phyloP scores from a whole-genome alignment of 1,140 invertebrate species.

The Aphelinus atriplicis region DNA sequence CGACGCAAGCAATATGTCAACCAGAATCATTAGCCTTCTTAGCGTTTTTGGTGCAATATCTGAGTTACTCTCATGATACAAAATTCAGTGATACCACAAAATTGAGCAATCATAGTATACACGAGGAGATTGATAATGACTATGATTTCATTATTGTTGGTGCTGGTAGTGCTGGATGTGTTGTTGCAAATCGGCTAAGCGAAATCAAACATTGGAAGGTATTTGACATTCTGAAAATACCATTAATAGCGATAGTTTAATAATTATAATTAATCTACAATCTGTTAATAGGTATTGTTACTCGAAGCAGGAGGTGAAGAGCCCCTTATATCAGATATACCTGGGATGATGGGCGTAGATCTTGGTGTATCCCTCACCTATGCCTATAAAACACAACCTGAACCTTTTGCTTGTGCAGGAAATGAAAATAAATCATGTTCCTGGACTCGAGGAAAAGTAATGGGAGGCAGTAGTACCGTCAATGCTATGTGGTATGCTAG shows the following conservation, averaged over 20 bases:
- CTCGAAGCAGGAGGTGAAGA: constrained; percentile 33
- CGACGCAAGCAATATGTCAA: constrained; percentile 26
- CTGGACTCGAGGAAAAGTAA: constrained; percentile 51
- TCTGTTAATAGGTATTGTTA: constrained; percentile 41
- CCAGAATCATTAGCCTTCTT: constrained; percentile 3
- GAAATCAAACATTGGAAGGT: constrained; percentile 9
- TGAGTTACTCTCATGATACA: background rate
- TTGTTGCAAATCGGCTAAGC: background rate
- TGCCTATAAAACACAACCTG: constrained; percentile 18
- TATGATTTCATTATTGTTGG: constrained; percentile 15
- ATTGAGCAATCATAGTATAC: background rate
- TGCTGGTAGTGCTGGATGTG: constrained; percentile 5
- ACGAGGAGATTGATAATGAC: background rate
- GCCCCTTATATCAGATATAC: constrained; percentile 17
- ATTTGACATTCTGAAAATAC: no score
- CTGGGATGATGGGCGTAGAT: constrained; percentile 35
- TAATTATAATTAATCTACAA: no score
- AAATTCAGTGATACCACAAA: background rate
- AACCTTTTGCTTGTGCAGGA: background rate
- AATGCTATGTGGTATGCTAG: constrained; percentile 74
- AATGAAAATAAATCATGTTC: background rate
- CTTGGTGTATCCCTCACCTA: background rate
- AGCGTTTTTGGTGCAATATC: background rate
- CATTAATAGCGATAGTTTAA: background rate
- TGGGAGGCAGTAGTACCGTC: constrained; percentile 70